phyloP scores from a whole-genome alignment of 2,113 vertebrate genomes.

The Phalacrocorax aristotelis region DNA sequence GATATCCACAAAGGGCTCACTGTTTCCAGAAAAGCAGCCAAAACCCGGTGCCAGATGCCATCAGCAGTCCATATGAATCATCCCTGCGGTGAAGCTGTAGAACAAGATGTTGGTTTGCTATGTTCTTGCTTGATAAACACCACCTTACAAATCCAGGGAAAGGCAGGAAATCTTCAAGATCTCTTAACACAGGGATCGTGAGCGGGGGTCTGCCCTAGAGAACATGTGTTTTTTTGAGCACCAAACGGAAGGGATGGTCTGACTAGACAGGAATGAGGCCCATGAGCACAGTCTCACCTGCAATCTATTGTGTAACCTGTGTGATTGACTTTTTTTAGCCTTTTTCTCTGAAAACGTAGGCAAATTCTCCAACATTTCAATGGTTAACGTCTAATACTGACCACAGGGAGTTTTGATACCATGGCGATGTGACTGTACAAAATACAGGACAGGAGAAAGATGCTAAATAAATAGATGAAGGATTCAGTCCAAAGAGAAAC shows the following conservation, averaged over 20 bases:
- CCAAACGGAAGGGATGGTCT: neutral
- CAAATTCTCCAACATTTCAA: neutral
- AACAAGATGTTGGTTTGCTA: neutral
- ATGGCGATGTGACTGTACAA: neutral
- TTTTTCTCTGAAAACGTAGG: neutral
- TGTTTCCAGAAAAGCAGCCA: neutral
- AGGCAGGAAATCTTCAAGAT: neutral
- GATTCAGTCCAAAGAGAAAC: neutral
- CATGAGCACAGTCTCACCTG: neutral
- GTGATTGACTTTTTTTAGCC: neutral
- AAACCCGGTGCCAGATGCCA: neutral
- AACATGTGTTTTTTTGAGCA: neutral
- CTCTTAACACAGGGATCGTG: too few relatives aligned
- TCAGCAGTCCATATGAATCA: constrained; percentile 6
- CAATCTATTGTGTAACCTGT: neutral
- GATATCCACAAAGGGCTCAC: neutral
- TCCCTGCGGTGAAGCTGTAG: neutral
- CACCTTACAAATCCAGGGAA: neutral
- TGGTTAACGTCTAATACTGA: neutral
- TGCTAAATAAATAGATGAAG: neutral
- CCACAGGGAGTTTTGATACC: neutral
- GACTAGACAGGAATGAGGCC: neutral
- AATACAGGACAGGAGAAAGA: neutral
- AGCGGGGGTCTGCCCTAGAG: neutral
- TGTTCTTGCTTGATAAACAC: neutral